These are phyloP conservation scores for Sebastes umbrosus DNA, from an alignment of 2,797 vertebrate genomes.

Conservation along the genomic window DNA sequence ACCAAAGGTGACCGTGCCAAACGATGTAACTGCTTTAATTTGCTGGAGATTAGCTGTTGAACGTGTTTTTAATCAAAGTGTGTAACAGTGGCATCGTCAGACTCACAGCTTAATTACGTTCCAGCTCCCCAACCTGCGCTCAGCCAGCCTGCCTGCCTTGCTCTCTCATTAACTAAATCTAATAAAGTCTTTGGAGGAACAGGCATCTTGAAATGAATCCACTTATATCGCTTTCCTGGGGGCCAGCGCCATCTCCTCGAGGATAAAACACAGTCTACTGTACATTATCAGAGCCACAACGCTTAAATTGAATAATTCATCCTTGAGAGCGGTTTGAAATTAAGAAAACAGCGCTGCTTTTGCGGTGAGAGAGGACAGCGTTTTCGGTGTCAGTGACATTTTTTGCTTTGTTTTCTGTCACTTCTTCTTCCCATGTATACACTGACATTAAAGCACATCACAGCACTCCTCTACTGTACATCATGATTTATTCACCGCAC, in stretches of 20 bases:
- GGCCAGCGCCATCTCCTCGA: constrained; percentile 61
- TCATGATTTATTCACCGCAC: neutral
- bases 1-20: constrained; percentile 68
- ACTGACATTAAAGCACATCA: neutral
- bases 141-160: constrained; percentile 65
- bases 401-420: neutral
- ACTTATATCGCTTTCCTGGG: constrained; percentile 79
- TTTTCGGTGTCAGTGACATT: neutral
- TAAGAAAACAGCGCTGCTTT: constrained; percentile 33
- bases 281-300: constrained; percentile 61
- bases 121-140: constrained; percentile 77
- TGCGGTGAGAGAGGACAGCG: neutral
- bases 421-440: neutral
- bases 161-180: constrained; percentile 82
- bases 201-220: constrained; percentile 83
- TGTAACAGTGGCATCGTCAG: constrained; percentile 73
- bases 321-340: constrained; percentile 58
- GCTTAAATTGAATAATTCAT: constrained; percentile 77
- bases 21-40: constrained; percentile 71
- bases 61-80: constrained; percentile 83
- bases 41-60: constrained; percentile 77
- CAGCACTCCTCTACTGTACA: neutral
- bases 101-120: constrained; percentile 80
- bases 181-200: constrained; percentile 84
- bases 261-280: constrained; percentile 67